Evolutionary conservation across 2,888 invertebrate genomes (phyloP).

Genomic region (Neoitamus cyanurus): DNA sequence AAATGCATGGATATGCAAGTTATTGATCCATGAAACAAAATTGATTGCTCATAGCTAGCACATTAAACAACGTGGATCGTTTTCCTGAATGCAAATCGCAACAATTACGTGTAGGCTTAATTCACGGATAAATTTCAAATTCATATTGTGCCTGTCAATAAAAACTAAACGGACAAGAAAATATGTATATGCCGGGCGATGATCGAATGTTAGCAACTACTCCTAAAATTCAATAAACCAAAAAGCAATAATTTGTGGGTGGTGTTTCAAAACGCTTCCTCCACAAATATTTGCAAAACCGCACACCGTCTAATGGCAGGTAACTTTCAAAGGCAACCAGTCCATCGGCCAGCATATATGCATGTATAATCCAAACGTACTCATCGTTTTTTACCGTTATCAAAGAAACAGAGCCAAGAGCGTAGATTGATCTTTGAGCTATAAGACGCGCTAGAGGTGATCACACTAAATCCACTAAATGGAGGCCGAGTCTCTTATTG

Average conservation of each 20-base stretch:
- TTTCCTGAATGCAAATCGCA: not conserved
- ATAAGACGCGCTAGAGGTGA: not conserved
- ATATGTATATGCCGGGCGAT: not conserved
- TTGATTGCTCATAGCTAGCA: not conserved
- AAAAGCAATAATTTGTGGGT: not conserved
- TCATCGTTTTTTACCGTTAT: conserved; percentile 1
- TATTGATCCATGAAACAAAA: not conserved
- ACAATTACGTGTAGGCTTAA: not conserved
- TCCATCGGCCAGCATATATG: not conserved
- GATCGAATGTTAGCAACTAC: not conserved
- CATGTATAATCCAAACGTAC: not conserved
- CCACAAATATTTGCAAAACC: not conserved
- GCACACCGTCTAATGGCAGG: not conserved
- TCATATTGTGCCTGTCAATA: not conserved
- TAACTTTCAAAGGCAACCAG: not conserved
- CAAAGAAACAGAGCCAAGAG: not conserved
- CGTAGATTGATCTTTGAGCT: not conserved
- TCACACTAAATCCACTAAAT: not conserved
- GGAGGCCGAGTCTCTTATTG: not conserved
- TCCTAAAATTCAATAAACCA: not conserved
- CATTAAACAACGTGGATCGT: not conserved
- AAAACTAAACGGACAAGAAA: not conserved
- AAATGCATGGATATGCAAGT: no score
- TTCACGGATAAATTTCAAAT: not conserved
- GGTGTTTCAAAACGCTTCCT: not conserved